Conservation (phyloP, 1,140 invertebrate genomes). For the Apis dorsata region DNA sequence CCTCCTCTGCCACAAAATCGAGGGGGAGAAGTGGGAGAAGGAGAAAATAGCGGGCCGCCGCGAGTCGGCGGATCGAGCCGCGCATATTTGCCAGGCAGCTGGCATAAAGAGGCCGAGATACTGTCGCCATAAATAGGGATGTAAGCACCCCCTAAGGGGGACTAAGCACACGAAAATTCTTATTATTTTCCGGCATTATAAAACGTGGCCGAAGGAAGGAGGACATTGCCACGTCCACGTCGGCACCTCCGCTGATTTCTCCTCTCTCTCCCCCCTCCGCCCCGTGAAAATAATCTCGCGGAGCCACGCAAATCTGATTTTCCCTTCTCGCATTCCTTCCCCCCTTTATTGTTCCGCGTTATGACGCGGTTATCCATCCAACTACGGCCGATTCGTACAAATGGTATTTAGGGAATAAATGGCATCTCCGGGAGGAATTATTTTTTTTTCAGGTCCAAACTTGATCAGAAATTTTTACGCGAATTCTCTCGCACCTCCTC, state of each 20-base stretch:
- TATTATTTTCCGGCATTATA: conserved; percentile 58
- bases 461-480: too few species aligned
- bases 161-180: conserved; percentile 54
- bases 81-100: conserved; percentile 53
- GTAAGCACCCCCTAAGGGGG: conserved; percentile 36
- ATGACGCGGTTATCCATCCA: too few species aligned
- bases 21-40: background rate
- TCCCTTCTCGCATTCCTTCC: conserved; percentile 1
- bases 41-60: conserved; percentile 29
- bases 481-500: too few species aligned
- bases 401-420: too few species aligned
- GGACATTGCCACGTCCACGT: background rate
- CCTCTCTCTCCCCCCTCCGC: background rate
- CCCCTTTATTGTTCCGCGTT: background rate
- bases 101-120: conserved; percentile 58
- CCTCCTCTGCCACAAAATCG: conserved; percentile 5
- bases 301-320: conserved; percentile 39
- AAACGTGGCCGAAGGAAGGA: background rate
- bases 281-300: conserved; percentile 47
- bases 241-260: conserved; percentile 39
- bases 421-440: too few species aligned
- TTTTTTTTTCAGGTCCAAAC: too few species aligned
- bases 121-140: conserved; percentile 61
- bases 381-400: too few species aligned
- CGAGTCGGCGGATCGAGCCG: conserved; percentile 42